Conservation (phyloP, 2,888 invertebrate species). For the Lymantria monacha region DNA sequence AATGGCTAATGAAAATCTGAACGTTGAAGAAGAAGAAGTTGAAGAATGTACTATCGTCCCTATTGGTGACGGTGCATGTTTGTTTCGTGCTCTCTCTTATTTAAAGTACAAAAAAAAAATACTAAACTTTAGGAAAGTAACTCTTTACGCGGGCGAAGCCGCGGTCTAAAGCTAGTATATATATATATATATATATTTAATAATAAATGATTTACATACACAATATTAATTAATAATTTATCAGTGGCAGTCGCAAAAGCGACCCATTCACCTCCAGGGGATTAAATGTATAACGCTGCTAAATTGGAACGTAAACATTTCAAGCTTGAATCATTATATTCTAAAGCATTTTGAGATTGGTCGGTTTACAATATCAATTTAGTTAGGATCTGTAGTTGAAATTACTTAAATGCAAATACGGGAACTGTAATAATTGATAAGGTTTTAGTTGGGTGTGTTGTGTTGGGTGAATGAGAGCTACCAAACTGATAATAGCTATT, state of each 20-base stretch:
- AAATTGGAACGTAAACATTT: slow-evolving; percentile 34
- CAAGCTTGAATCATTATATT: slow-evolving; percentile 10
- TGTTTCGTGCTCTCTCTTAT: no score
- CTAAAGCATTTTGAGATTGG: slow-evolving; percentile 20
- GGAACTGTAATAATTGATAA: slow-evolving; percentile 36
- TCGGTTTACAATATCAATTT: slow-evolving; percentile 43
- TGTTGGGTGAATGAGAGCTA: slow-evolving; percentile 15
- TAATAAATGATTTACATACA: slow-evolving; percentile 36
- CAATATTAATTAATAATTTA: slow-evolving; percentile 39
- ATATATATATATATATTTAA: slow-evolving; percentile 12
- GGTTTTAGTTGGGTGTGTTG: slow-evolving; percentile 20
- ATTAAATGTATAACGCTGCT: slow-evolving; percentile 31
- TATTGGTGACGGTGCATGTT: no score
- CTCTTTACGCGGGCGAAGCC: no score
- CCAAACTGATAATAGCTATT: slow-evolving; percentile 6
- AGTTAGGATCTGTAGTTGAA: slow-evolving; percentile 36
- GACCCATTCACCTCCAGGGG: slow-evolving; percentile 24
- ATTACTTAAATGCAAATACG: slow-evolving; percentile 38
- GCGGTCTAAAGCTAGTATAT: no score
- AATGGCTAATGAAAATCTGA: no score
- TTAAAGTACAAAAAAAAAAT: no score
- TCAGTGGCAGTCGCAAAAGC: slow-evolving; percentile 21
- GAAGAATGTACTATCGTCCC: no score
- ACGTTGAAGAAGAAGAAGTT: no score
- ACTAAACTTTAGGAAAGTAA: no score